phyloP scores from a whole-genome alignment of 2,113 vertebrate species.

The Pomatorhinus ruficollis region DNA sequence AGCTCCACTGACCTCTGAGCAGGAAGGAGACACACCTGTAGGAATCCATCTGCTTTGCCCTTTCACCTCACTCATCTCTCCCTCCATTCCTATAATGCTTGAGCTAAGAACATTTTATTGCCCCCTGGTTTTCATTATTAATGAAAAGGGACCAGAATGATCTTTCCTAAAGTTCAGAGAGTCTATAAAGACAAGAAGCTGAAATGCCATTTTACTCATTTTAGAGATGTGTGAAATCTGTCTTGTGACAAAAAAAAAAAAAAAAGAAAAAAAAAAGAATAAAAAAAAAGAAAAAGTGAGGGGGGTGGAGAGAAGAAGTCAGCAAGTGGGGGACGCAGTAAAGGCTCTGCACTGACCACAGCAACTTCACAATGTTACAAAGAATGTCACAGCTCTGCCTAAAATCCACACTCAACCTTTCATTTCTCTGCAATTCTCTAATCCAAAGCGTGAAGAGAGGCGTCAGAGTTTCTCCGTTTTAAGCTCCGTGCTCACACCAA shows the following conservation, averaged over 20 bases:
- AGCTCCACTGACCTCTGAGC: not conserved
- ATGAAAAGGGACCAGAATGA: conserved; percentile 86
- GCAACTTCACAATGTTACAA: not conserved
- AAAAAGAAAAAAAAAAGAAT: conserved; percentile 52
- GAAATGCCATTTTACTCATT: conserved; percentile 86
- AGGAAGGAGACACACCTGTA: conserved; percentile 63
- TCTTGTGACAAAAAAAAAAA: conserved; percentile 71
- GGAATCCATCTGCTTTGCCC: conserved; percentile 43
- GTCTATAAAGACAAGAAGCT: conserved; percentile 85
- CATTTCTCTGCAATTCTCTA: not conserved
- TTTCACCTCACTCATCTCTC: conserved; percentile 59
- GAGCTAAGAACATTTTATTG: conserved; percentile 81
- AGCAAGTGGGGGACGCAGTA: not conserved
- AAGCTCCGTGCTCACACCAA: not conserved
- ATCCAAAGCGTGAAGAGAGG: not conserved
- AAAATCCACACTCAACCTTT: not conserved
- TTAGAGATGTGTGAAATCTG: conserved; percentile 81
- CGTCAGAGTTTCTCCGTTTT: not conserved
- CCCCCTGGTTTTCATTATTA: conserved; percentile 87
- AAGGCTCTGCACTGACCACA: conserved; percentile 41
- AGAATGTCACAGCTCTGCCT: conserved; percentile 20
- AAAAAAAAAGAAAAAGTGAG: conserved; percentile 42
- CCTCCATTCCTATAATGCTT: conserved; percentile 30
- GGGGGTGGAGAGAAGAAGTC: not conserved
- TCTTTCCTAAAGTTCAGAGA: conserved; percentile 88